Percentiles rank a stretch among this genome's conserved stretches.
phyloP scores from a whole-genome alignment of 2,113 vertebrate genomes.

The Microtus richardsoni region DNA sequence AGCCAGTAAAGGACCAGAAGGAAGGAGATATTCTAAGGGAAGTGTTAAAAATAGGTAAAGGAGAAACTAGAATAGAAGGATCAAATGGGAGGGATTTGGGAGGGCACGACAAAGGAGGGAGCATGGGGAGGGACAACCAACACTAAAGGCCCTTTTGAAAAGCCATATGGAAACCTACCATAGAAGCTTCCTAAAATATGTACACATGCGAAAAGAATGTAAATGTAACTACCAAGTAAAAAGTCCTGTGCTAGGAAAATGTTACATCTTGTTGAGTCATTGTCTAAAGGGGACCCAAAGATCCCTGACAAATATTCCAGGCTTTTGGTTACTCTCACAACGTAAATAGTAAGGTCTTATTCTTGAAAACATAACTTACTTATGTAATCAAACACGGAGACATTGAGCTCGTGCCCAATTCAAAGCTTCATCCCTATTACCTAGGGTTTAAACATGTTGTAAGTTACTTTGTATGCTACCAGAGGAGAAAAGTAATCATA shows the following conservation, averaged over 20 bases:
- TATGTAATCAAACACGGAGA: not conserved
- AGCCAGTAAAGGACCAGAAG: not conserved
- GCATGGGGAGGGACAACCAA: not conserved
- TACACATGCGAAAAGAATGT: not conserved
- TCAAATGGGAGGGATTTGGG: not conserved
- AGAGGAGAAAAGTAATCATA: not conserved
- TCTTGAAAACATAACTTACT: not conserved
- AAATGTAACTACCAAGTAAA: not conserved
- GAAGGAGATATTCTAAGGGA: not conserved
- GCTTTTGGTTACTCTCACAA: not conserved
- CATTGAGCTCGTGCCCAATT: not conserved
- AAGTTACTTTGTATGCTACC: not conserved
- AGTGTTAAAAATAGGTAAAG: not conserved
- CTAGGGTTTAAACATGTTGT: not conserved
- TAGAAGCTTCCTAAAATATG: not conserved
- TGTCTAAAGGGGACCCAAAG: not conserved
- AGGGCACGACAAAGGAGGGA: not conserved
- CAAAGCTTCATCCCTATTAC: not conserved
- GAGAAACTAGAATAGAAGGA: too few species aligned
- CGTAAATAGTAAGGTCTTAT: not conserved
- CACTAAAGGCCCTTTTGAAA: not conserved
- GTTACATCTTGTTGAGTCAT: not conserved
- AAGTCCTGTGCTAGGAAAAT: not conserved
- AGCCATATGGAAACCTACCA: not conserved
- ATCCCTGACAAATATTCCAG: not conserved